Evolutionary conservation across 2,113 vertebrate genomes (phyloP).

Genomic region (Halichoeres trimaculatus): DNA sequence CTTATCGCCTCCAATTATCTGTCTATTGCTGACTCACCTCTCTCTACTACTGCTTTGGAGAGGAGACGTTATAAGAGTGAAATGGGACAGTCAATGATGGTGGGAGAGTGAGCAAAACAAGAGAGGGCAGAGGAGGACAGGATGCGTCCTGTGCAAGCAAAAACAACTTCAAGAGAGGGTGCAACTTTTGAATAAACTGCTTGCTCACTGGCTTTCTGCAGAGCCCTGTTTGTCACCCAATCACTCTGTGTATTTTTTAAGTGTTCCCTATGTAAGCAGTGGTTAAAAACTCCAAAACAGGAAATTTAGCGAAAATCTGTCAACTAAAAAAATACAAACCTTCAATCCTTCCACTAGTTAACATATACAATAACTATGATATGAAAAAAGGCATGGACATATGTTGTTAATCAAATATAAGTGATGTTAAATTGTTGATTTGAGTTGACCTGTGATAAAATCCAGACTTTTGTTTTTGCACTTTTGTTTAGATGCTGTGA

Average conservation of each 20-base stretch:
- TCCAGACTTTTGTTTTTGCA: too few relatives aligned
- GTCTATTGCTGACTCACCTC: conserved; percentile 66
- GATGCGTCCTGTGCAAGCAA: conserved; percentile 8
- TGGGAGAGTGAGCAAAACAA: conserved; percentile 17
- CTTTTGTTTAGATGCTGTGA: too few relatives aligned
- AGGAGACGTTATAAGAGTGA: conserved; percentile 35
- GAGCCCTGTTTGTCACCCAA: neutral
- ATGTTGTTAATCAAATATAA: too few relatives aligned
- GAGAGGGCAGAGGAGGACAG: conserved; percentile 22
- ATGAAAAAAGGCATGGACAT: too few relatives aligned
- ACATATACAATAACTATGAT: too few relatives aligned
- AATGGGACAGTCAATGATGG: conserved; percentile 51
- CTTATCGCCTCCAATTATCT: conserved; percentile 61
- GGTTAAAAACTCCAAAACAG: neutral
- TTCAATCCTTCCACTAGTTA: too few relatives aligned
- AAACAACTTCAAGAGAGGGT: neutral
- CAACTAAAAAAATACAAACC: too few relatives aligned
- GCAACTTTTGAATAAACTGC: neutral
- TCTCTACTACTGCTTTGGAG: conserved; percentile 30
- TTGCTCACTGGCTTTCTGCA: conserved; percentile 1
- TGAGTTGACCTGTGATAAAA: too few relatives aligned
- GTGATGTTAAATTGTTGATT: too few relatives aligned
- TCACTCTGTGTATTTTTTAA: neutral
- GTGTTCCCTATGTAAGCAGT: neutral
- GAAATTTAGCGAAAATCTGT: neutral